These are phyloP conservation scores for Trachemys scripta DNA, from an alignment of 2,113 vertebrate species.

Conservation along the genomic window DNA sequence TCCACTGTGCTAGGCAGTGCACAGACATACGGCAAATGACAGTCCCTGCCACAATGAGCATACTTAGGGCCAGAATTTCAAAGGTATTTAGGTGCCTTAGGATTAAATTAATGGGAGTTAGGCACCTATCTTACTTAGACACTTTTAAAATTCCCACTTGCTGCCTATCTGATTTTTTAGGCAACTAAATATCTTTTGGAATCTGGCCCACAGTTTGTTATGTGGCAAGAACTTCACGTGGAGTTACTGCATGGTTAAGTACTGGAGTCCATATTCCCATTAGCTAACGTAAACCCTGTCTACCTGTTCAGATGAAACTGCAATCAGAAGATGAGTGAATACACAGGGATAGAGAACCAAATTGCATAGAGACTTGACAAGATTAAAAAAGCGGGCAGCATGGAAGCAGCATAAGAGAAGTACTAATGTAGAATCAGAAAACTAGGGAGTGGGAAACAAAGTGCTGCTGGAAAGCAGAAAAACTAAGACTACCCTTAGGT, in stretches of 20 bases:
- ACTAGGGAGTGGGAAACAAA: not conserved
- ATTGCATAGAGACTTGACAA: not conserved
- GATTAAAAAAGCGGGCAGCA: not conserved
- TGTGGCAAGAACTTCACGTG: not conserved
- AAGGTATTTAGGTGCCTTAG: not conserved
- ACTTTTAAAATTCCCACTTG: not conserved
- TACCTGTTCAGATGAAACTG: not conserved
- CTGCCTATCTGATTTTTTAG: accelerated
- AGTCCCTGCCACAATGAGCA: not conserved
- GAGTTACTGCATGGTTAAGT: not conserved
- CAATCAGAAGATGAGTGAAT: not conserved
- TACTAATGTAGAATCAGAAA: not conserved
- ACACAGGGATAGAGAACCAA: not conserved
- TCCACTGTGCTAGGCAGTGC: not conserved
- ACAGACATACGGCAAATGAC: not conserved
- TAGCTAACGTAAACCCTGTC: not conserved
- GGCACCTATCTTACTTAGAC: not conserved
- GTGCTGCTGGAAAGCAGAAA: not conserved
- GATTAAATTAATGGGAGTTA: not conserved
- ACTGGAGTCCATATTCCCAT: not conserved
- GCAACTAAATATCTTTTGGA: not conserved
- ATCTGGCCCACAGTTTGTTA: not conserved
- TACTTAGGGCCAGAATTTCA: not conserved
- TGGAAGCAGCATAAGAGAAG: not conserved
- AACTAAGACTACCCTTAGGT: not conserved